These are phyloP conservation scores for Diarsia mendica DNA, from an alignment of 2,888 invertebrate genomes.

Conservation along the genomic window DNA sequence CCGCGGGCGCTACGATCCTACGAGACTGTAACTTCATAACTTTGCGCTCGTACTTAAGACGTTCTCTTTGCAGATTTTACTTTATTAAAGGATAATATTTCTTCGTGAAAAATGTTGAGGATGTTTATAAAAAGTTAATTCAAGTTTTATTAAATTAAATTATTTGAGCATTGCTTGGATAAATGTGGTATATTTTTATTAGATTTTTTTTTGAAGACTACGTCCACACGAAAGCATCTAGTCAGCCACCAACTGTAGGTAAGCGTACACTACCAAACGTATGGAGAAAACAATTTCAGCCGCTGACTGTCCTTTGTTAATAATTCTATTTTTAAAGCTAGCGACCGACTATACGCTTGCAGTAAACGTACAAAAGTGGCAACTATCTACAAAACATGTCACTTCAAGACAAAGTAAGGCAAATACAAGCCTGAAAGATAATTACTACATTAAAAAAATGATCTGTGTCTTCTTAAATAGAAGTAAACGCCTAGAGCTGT, in stretches of 20 bases:
- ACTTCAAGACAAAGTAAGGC: too few relatives aligned
- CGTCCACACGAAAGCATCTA: background rate
- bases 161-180: background rate
- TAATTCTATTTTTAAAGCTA: too few relatives aligned
- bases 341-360: too few relatives aligned
- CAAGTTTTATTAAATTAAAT: background rate
- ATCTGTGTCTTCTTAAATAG: background rate
- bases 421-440: too few relatives aligned
- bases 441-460: too few relatives aligned
- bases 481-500: background rate
- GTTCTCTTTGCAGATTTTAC: constrained; percentile 25
- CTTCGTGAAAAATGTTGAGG: background rate
- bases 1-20: constrained; percentile 14
- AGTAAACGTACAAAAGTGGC: too few relatives aligned
- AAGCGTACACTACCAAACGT: too few relatives aligned
- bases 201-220: too few relatives aligned
- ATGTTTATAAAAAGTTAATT: constrained; percentile 1
- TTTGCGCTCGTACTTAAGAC: constrained; percentile 26
- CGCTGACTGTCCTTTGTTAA: too few relatives aligned
- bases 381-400: too few relatives aligned
- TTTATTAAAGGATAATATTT: constrained; percentile 32
- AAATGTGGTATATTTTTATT: background rate
- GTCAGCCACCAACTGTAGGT: background rate
- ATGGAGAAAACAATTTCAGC: too few relatives aligned
- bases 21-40: constrained; percentile 23